phyloP scores from a whole-genome alignment of 2,797 vertebrate genomes.

The Diplodus puntazzo region DNA sequence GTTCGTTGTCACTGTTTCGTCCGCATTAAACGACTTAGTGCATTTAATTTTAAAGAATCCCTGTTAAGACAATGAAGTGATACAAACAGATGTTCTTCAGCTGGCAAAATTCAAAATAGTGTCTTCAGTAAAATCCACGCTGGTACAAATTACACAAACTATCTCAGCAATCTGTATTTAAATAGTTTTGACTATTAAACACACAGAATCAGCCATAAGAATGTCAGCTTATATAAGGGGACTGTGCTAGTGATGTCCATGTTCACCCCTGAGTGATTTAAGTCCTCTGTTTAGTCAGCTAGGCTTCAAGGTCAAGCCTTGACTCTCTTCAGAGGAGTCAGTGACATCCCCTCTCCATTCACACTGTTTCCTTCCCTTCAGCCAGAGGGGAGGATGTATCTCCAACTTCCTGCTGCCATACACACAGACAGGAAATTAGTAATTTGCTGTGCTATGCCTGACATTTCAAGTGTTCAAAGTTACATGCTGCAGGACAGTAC shows the following conservation, averaged over 20 bases:
- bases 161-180: slow-evolving; percentile 16
- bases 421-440: slow-evolving; percentile 84
- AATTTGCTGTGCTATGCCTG: slow-evolving; percentile 77
- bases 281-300: slow-evolving; percentile 79
- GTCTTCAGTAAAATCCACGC: background rate
- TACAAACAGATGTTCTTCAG: slow-evolving; percentile 1
- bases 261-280: slow-evolving; percentile 59
- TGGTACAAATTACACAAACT: background rate
- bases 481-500: slow-evolving; percentile 55
- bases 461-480: slow-evolving; percentile 73
- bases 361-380: slow-evolving; percentile 84
- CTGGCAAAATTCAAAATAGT: background rate
- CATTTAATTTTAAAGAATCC: slow-evolving; percentile 7
- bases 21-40: slow-evolving; percentile 16
- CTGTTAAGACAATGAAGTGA: background rate
- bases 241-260: slow-evolving; percentile 33
- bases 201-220: background rate
- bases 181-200: slow-evolving; percentile 4
- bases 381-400: slow-evolving; percentile 83
- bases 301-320: slow-evolving; percentile 84
- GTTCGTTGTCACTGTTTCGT: slow-evolving; percentile 78
- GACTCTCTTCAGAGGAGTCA: slow-evolving; percentile 82
- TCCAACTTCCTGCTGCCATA: slow-evolving; percentile 82
- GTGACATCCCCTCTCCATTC: slow-evolving; percentile 82
- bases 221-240: slow-evolving; percentile 13